Base-by-base conservation (phyloP, 1,140 invertebrate genomes). In the Lasioglossum baleicum region DNA sequence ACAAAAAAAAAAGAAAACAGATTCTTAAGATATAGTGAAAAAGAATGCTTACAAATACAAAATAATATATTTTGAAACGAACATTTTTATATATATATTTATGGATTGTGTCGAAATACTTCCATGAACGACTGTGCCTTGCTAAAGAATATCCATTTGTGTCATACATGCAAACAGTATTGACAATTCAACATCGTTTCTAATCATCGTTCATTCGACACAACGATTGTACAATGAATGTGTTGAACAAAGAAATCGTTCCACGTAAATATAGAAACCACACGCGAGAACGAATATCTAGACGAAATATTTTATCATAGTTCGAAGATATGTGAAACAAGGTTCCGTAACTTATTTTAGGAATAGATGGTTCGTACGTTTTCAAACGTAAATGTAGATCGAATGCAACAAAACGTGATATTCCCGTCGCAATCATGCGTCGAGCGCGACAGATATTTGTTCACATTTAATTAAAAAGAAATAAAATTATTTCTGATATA, bases 401-500 rank as follows among this genome's bases (percentile, higher is more conserved):
- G 44, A 74, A 8, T 11, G 1, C 20, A 66, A 22, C 20, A 15
- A 17, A 5, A 15, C 31, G 44, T 22, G 10, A 72, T 42, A 35
- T 35, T 35, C 35, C 26, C 6, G 0, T 35, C 63, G 20, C 20
- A 42, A 13, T 4, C 48, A 3, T 11, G 17, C 11, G 7, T 65
- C 11, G 26, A 22, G 31, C 44, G 20, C 17, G 11, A 26, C 8
- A 48, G 26, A n/a, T n/a, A 1, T 22, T 48, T 26, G 26, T 51
- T 31, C 31, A 40, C 10, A 51, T 2, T 64, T 51, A 7, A 51
- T 11, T n/a, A 56, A 11, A 5, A 8, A 40, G 20, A 56, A 73
- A 74, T 74, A 74, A 64, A 74, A 65, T 73, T 73, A 64, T 73
- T 64, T 73, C 71, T 64, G 60, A 73, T 73, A 73, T 17, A 35